Evolutionary conservation across 1,140 invertebrate species (phyloP).

Genomic region (Lepidurus packardi): DNA sequence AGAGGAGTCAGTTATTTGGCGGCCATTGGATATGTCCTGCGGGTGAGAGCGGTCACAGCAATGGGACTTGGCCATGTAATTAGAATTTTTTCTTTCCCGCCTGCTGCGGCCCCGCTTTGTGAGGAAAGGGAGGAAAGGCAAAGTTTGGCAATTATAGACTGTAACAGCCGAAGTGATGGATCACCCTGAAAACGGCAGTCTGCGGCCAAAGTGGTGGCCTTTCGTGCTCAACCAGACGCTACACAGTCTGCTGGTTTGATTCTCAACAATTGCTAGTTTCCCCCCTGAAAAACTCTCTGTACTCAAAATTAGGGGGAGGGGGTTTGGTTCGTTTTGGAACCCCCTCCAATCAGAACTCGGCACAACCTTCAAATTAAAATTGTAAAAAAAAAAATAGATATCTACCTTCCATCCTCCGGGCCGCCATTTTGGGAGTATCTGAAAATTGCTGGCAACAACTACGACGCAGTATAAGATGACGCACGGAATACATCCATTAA

Average conservation of each 20-base stretch:
- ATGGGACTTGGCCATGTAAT: background rate
- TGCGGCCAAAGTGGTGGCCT: background rate
- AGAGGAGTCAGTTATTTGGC: too few species aligned
- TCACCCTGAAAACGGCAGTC: constrained; percentile 1
- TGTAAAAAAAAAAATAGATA: too few species aligned
- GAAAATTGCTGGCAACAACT: background rate
- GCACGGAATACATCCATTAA: background rate
- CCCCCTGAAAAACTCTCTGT: background rate
- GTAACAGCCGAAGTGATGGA: constrained; percentile 18
- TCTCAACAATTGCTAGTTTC: background rate
- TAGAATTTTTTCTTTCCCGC: background rate
- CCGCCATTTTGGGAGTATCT: too few species aligned
- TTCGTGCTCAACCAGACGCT: constrained; percentile 1
- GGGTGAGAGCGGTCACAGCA: background rate
- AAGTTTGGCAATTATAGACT: constrained; percentile 19
- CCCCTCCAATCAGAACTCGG: too few species aligned
- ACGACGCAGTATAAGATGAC: background rate
- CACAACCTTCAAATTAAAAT: too few species aligned
- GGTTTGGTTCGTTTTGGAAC: too few species aligned
- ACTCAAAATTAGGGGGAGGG: background rate
- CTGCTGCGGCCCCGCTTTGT: constrained; percentile 11
- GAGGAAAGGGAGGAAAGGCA: background rate
- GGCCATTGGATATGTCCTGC: background rate
- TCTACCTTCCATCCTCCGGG: too few species aligned
- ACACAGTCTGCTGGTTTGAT: background rate